phyloP scores from a whole-genome alignment of 2,888 invertebrate species.

The Listrodromus nycthemerus region DNA sequence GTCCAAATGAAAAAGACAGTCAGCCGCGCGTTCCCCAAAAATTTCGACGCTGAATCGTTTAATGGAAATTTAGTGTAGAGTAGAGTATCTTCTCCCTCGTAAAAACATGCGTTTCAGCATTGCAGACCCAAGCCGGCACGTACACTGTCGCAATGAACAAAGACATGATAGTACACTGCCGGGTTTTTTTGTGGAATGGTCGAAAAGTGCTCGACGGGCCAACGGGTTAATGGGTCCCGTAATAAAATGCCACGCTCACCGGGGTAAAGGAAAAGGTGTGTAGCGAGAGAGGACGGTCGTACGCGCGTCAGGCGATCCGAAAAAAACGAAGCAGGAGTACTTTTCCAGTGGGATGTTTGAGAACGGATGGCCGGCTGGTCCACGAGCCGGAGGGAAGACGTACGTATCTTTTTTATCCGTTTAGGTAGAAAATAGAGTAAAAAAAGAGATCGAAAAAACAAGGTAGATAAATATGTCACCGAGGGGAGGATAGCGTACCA shows the following conservation, averaged over 20 bases:
- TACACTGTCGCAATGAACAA: slow-evolving; percentile 33
- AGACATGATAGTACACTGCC: slow-evolving; percentile 17
- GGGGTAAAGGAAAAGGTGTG: slow-evolving; percentile 24
- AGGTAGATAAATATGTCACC: slow-evolving; percentile 16
- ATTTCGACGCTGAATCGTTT: slow-evolving; percentile 5
- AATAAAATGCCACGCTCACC: slow-evolving; percentile 59
- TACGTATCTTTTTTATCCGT: background rate
- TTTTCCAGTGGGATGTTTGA: slow-evolving; percentile 30
- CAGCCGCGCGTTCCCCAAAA: background rate
- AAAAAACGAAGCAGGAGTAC: slow-evolving; percentile 4
- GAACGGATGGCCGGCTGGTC: slow-evolving; percentile 16
- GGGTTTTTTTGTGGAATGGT: slow-evolving; percentile 25
- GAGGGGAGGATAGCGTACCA: slow-evolving; percentile 5
- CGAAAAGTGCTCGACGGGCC: slow-evolving; percentile 6
- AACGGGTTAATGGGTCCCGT: slow-evolving; percentile 57
- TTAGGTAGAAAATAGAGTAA: background rate
- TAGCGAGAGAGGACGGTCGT: background rate
- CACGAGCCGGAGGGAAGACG: slow-evolving; percentile 27
- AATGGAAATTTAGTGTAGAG: background rate
- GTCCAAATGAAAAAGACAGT: background rate
- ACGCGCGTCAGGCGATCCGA: slow-evolving; percentile 5
- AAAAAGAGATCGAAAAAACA: slow-evolving; percentile 37
- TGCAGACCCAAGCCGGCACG: slow-evolving; percentile 28
- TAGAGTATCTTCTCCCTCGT: slow-evolving; percentile 49
- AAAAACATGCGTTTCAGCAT: slow-evolving; percentile 60